Conservation (phyloP, 2,797 vertebrate genomes). For the Gymnoscopelus braueri region DNA sequence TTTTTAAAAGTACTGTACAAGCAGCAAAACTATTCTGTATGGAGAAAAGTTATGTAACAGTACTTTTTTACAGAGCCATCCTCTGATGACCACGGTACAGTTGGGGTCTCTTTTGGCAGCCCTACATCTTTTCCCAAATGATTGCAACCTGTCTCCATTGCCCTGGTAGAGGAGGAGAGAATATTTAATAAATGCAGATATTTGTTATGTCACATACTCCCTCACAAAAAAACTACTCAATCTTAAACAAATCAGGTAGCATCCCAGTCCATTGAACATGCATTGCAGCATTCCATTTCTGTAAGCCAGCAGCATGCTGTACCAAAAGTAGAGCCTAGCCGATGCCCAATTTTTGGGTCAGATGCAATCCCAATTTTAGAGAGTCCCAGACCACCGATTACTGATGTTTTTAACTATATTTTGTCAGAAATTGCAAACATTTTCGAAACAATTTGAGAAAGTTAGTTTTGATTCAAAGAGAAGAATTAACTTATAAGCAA, state of each 20-base stretch:
- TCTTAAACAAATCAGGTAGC: neutral
- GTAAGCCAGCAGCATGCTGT: too few species aligned
- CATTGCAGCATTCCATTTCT: neutral
- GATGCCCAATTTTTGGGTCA: too few species aligned
- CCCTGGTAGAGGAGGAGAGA: constrained; percentile 52
- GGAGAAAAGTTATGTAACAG: neutral
- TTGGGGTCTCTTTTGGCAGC: constrained; percentile 89
- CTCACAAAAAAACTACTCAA: neutral
- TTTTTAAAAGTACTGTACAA: too few species aligned
- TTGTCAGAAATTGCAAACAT: too few species aligned
- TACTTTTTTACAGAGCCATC: constrained; percentile 94
- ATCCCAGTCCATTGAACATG: neutral
- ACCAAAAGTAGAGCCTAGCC: too few species aligned
- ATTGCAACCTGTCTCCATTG: constrained; percentile 80
- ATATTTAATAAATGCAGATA: constrained; percentile 34
- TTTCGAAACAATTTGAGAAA: too few species aligned
- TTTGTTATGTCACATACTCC: neutral
- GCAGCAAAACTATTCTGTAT: neutral
- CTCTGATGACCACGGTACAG: constrained; percentile 87
- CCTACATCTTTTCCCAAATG: constrained; percentile 89
- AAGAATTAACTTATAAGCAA: too few species aligned
- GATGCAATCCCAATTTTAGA: too few species aligned
- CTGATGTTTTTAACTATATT: too few species aligned
- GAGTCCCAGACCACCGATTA: too few species aligned
- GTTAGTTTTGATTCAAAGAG: too few species aligned